These are phyloP conservation scores for Crocallis elinguaria DNA, from an alignment of 2,888 invertebrate genomes.

Conservation along the genomic window DNA sequence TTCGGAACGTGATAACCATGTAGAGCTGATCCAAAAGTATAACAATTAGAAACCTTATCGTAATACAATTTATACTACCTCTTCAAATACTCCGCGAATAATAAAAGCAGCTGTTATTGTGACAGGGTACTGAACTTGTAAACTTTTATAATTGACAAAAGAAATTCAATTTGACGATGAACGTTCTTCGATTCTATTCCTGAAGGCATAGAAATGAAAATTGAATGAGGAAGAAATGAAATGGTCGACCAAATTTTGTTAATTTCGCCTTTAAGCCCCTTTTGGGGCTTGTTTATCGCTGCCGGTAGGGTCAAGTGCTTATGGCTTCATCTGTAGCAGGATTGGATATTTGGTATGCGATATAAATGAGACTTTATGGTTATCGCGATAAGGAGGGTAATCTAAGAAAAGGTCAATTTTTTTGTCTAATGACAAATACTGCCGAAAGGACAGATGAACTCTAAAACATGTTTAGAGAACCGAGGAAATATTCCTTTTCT, in stretches of 20 bases:
- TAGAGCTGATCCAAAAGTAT: conserved; percentile 5
- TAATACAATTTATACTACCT: not conserved
- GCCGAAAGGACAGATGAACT: no score
- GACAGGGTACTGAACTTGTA: conserved; percentile 21
- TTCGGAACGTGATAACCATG: conserved; percentile 35
- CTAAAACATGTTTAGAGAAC: no score
- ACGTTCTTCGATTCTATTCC: conserved; percentile 2
- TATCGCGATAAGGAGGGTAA: not conserved
- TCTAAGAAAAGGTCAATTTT: not conserved
- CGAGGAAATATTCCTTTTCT: no score
- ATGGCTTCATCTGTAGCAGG: conserved; percentile 21
- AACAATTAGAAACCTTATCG: conserved; percentile 2
- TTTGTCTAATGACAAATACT: no score
- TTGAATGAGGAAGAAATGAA: conserved; percentile 11
- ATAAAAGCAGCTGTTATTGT: conserved; percentile 2
- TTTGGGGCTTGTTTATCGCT: conserved; percentile 13
- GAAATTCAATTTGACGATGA: conserved; percentile 29
- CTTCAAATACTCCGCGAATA: not conserved
- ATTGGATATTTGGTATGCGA: conserved; percentile 15
- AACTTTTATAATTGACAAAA: conserved; percentile 20
- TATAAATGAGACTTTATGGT: conserved; percentile 1
- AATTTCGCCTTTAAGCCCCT: conserved; percentile 12
- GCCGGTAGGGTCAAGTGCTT: conserved; percentile 14
- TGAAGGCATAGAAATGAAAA: conserved; percentile 9
- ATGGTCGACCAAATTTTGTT: conserved; percentile 7